Base-by-base conservation (phyloP, 92 coral and sea anemone genomes). In the Actinostola sp. region DNA sequence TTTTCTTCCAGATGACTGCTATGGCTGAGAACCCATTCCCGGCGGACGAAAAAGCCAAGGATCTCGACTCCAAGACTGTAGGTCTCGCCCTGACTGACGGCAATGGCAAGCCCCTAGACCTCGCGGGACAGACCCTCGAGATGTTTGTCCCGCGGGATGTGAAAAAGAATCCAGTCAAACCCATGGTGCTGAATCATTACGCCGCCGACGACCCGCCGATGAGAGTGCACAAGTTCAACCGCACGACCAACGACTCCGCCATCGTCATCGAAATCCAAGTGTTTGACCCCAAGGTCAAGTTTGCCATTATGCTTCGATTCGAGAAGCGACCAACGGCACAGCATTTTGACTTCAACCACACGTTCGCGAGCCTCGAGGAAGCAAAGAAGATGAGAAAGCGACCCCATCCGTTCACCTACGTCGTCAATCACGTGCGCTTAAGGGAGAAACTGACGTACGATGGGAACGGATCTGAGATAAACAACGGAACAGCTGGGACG, bases 171-270 rank as follows among this genome's bases (percentile, higher is more conserved):
- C 89, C 91, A 16, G 73, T 84, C 19, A 88, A 88, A 59, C 82
- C 89, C 3, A 73, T 86, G 87, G 92, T 85, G 29, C 67, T 93
- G 32, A 91, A 88, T 77, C 87, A 86, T 66, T 88, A 57, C 62
- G 66, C 55, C 32, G 84, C 84, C 4, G 91, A 75, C 17, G 97
- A 91, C 27, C 92, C 92, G 1, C 89, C 92, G 7, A 84, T 93
- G 92, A 88, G 93, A 31, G 87, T 91, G 14, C 98, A 93, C 79
- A 91, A 77, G 61, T 93, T 93, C 82, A 93, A 93, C 77, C 97
- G 94, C 58, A 86, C 97, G 10, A 77, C 70, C 34, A 81, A 75
- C 58, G 85, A 80, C 24, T 66, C 97, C 0, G 97, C 86, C 21
- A 80, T 93, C 31, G 98, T 87, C 8, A 61, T 93, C 3, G 88